phyloP scores from a whole-genome alignment of 64 coral and sea anemone genomes.

The Platygyra sinensis region DNA sequence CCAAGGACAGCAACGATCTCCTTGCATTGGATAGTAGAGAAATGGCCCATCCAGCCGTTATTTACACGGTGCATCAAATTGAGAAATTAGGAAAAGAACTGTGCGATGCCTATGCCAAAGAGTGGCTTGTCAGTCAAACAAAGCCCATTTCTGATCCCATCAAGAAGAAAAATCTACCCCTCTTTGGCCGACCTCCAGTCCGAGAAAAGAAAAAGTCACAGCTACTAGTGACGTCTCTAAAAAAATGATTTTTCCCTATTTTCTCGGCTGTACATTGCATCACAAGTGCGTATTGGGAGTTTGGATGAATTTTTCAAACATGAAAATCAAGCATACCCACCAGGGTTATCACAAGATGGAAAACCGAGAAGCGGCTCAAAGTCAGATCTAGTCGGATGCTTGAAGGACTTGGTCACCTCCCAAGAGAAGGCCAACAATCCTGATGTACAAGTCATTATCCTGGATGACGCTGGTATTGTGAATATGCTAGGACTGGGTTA shows the following conservation, averaged over 20 bases:
- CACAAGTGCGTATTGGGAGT: no score
- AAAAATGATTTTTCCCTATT: no score
- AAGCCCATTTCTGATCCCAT: slow-evolving; percentile 25
- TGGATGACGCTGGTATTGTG: slow-evolving; percentile 42
- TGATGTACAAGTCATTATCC: no score
- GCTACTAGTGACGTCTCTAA: no score
- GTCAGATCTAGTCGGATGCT: slow-evolving; percentile 37
- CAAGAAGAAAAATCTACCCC: slow-evolving; percentile 7
- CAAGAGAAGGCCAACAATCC: no score
- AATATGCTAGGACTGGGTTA: slow-evolving; percentile 66
- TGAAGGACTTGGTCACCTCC: no score
- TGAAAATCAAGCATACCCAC: no score
- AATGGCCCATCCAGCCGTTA: slow-evolving; percentile 26
- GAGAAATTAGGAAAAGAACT: slow-evolving; percentile 25
- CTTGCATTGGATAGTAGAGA: slow-evolving; percentile 33
- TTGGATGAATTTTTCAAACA: no score
- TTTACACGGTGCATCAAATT: slow-evolving; percentile 7
- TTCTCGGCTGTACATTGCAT: no score
- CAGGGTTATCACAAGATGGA: no score
- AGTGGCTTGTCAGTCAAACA: slow-evolving; percentile 25
- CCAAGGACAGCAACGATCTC: background rate
- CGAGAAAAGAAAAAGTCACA: no score
- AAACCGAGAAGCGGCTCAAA: slow-evolving; percentile 12
- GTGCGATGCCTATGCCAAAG: background rate
- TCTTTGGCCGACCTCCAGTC: no score